Base-by-base conservation (phyloP, 2,113 vertebrate genomes). In the Microcebus griseorufus region DNA sequence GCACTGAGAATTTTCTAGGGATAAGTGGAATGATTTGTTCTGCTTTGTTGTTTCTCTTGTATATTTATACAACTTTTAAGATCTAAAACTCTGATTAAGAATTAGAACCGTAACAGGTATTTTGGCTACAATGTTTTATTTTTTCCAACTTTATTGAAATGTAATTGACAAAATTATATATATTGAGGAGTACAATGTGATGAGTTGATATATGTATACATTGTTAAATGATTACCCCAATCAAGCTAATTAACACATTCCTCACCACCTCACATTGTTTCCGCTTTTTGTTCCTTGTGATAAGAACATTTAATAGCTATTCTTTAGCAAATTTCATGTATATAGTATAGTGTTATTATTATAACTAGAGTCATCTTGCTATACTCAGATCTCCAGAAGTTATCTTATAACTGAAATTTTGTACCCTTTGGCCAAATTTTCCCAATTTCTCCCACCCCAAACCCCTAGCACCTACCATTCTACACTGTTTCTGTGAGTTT, bases 251-350 rank as follows among this genome's bases (percentile, higher is more conserved):
- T 80, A 70, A 60, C 2, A 25, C 8, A 22, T 69, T 39, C 37
- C n/a, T 39, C 53, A 53, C 53, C 2, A 45, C 0, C 29, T 78
- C 20, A 60, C 3, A 9, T 79, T n/a, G 53, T 27, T 87, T 60
- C 20, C 10, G 29, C 42, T 29, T 18, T 6, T 72, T 64, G 62
- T 79, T 67, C 10, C 29, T 42, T n/a, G 29, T 69, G 48, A n/a
- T 5, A 1, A n/a, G 22, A 55, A 9, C 37, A 14, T 0, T 37
- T 48, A 60, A 60, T 0, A 88, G 23, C 11, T 60, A 3, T 9
- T 34, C 7, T 8, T 48, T 12, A 87, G 51, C 16, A 42, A 70
- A 23, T 58, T 45, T 29, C 45, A 70, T 29, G 8, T 32, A 69
- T n/a, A 42, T 6, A 60, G 70, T 69, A 58, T 13, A 79, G 9